A percentile compares a stretch with the other conserved stretches of the same genome.
Conservation (phyloP, 1,140 invertebrate genomes). For the Hetaerina americana region DNA sequence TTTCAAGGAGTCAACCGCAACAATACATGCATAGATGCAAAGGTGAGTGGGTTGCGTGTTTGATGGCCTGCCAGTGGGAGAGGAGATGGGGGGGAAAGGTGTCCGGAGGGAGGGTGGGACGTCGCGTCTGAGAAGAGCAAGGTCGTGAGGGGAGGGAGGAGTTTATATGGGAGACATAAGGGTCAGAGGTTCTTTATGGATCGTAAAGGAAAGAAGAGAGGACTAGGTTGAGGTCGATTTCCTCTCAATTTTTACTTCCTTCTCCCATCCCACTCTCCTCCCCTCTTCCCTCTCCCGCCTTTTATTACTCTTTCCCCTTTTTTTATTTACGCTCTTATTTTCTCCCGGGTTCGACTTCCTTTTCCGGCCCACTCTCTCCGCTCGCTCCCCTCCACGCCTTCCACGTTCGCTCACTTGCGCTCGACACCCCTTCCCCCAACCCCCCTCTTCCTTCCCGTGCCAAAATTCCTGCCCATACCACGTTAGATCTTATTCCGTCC, state of each 20-base stretch:
- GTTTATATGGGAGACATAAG: not conserved
- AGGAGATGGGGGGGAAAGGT: not conserved
- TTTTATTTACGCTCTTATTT: not conserved
- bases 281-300: not conserved
- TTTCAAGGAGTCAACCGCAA: no score
- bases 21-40: not conserved
- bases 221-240: not conserved
- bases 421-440: no score
- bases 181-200: not conserved
- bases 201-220: not conserved
- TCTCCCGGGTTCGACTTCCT: no score
- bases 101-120: not conserved
- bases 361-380: not conserved
- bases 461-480: no score
- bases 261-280: not conserved
- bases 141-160: not conserved
- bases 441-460: no score
- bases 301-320: not conserved
- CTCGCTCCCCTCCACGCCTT: not conserved
- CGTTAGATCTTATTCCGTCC: no score
- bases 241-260: not conserved
- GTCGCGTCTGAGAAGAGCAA: not conserved
- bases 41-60: not conserved
- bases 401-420: no score
- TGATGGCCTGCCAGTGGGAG: not conserved